Evolutionary conservation across 2,113 vertebrate species (phyloP), one percentile per base, ranked within the genome.

Genomic region (Lontra canadensis): DNA sequence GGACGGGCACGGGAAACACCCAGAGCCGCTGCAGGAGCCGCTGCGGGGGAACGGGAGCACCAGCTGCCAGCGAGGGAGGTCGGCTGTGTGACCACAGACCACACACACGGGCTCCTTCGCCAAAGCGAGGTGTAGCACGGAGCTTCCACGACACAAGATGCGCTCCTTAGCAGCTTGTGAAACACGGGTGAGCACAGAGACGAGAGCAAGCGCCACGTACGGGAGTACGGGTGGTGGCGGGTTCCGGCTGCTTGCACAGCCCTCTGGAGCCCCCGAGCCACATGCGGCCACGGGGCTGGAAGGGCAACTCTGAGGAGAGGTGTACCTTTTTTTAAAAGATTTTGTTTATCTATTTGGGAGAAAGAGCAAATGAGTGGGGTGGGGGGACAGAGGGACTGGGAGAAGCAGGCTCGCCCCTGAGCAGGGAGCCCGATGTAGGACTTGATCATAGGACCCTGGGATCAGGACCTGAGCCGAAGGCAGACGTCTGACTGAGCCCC

Each of bases 1-100:
- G 7, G 13, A n/a, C 23, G 2, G 84, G 65, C 14, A 26, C 39
- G 5, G 1, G 0, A 12, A 34, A 52, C 7, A 31, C 0, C 3
- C 10, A 39, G n/a, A 39, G 4, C 7, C 47, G 1, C 14, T 26
- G 26, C 6, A 6, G 57, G 23, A 67, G 47, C 18, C 2, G 17
- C 14, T 29, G 26, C 18, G 39, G n/a, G 74, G 26, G 26, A 25
- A 4, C 31, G 36, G 1, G 15, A 23, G 47, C 63, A 12, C 20
- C n/a, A 47, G 18, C 34, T 17, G 2, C 17, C 59, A 49, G 63
- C 1, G 9, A 26, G 55, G 4, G 31, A n/a, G 49, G 0, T 9
- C 10, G 44, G 31, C 10, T 6, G 1, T 36, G 8, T 7, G 31
- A 36, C 83, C 18, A 34, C 26, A 63, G 0, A 25, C 13, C 26